phyloP scores from a whole-genome alignment of 1,140 invertebrate genomes.

The Asbolus verrucosus region DNA sequence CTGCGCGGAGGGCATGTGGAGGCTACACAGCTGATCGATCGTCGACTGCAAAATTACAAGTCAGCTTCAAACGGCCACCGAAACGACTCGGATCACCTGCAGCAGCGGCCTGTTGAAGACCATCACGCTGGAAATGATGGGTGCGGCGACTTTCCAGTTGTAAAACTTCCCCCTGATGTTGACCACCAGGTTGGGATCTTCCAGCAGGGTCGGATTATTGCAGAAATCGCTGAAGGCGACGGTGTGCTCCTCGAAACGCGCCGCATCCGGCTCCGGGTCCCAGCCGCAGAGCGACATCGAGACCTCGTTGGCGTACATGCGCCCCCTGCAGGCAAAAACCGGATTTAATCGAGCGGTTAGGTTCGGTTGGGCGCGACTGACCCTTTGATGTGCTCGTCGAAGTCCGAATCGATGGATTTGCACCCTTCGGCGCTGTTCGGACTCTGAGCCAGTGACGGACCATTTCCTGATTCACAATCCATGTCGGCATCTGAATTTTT shows the following conservation, averaged over 20 bases:
- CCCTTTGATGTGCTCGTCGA: conserved; percentile 74
- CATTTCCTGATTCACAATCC: conserved; percentile 95
- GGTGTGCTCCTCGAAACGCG: conserved; percentile 80
- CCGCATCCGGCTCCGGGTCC: conserved; percentile 73
- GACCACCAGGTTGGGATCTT: conserved; percentile 89
- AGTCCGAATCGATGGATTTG: conserved; percentile 83
- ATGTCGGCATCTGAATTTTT: conserved; percentile 77
- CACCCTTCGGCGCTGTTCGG: conserved; percentile 89
- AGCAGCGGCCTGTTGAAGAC: conserved; percentile 87
- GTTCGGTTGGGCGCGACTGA: conserved; percentile 55
- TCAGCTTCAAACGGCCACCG: neutral
- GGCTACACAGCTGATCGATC: conserved; percentile 64
- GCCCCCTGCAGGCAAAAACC: conserved; percentile 45
- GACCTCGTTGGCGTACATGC: conserved; percentile 74
- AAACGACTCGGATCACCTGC: conserved; percentile 62
- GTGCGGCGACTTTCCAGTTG: conserved; percentile 89
- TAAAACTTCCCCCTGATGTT: conserved; percentile 89
- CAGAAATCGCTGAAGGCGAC: conserved; percentile 88
- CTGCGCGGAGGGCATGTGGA: conserved; percentile 65
- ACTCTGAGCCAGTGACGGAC: conserved; percentile 92
- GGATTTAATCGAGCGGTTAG: neutral
- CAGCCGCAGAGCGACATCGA: conserved; percentile 87
- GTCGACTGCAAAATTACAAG: conserved; percentile 55
- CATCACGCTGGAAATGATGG: conserved; percentile 86
- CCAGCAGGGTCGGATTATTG: conserved; percentile 81